phyloP scores from a whole-genome alignment of 53 echinoderm and acorn worm species.

The Hippasteria phrygiana region DNA sequence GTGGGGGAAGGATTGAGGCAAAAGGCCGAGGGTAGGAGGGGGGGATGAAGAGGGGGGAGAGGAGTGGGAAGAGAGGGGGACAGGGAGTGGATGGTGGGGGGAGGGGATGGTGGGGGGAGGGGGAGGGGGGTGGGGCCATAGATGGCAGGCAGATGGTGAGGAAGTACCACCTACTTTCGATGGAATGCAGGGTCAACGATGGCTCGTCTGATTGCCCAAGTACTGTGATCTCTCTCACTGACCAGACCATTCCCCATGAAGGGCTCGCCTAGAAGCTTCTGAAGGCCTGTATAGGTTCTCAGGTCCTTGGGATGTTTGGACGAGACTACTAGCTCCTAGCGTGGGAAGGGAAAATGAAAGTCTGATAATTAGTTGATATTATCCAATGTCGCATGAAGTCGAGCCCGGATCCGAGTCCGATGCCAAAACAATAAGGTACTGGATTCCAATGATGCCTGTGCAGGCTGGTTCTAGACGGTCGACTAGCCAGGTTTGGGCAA shows the following conservation, averaged over 20 bases:
- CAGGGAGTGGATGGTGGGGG: background rate
- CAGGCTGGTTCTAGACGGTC: too few species aligned
- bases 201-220: conserved; percentile 42
- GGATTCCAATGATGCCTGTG: too few species aligned
- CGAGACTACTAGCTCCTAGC: conserved; percentile 43
- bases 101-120: background rate
- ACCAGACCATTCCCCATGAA: conserved; percentile 58
- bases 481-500: too few species aligned
- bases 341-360: background rate
- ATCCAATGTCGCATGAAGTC: too few species aligned
- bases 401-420: too few species aligned
- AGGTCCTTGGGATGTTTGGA: conserved; percentile 53
- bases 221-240: conserved; percentile 28
- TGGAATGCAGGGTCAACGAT: conserved; percentile 63
- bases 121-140: background rate
- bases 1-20: too few species aligned
- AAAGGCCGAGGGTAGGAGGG: too few species aligned
- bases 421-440: too few species aligned
- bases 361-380: too few species aligned
- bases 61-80: too few species aligned
- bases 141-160: too few species aligned
- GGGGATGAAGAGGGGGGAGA: too few species aligned
- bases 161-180: conserved; percentile 51
- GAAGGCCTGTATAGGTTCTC: background rate
- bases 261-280: background rate